These are phyloP conservation scores for Trichopria drosophilae DNA, from an alignment of 2,888 invertebrate genomes.

Conservation along the genomic window DNA sequence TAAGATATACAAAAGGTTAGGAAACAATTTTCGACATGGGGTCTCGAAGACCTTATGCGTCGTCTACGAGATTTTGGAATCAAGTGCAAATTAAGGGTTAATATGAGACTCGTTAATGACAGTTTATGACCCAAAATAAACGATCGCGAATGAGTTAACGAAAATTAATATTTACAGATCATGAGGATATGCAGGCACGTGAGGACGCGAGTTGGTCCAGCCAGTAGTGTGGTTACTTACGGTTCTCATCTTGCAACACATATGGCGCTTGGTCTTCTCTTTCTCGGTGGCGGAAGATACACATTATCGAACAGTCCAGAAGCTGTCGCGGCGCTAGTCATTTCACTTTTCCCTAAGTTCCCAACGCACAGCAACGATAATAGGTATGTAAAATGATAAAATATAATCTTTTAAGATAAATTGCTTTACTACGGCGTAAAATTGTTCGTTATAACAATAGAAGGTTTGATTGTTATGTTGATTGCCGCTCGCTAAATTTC, in stretches of 20 bases:
- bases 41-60: too few species aligned
- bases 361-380: conserved; percentile 96
- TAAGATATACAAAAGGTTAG: too few species aligned
- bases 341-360: conserved; percentile 95
- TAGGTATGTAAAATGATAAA: conserved; percentile 69
- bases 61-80: too few species aligned
- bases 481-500: too few species aligned
- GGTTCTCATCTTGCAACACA: conserved; percentile 94
- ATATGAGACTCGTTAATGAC: too few species aligned
- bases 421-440: conserved; percentile 3
- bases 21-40: too few species aligned
- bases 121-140: background rate
- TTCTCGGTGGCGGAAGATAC: conserved; percentile 90
- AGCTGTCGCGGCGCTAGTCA: conserved; percentile 86
- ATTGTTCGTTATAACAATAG: too few species aligned
- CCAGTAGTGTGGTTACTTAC: conserved; percentile 75
- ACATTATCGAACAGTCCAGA: conserved; percentile 80
- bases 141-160: background rate
- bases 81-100: too few species aligned
- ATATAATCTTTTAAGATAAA: conserved; percentile 9
- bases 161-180: conserved; percentile 53
- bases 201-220: conserved; percentile 76
- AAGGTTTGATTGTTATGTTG: too few species aligned
- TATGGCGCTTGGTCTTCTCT: conserved; percentile 89
- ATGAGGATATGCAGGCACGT: conserved; percentile 84